Evolutionary conservation across 2,797 vertebrate species (phyloP).

Genomic region (Sarcoramphus papa): DNA sequence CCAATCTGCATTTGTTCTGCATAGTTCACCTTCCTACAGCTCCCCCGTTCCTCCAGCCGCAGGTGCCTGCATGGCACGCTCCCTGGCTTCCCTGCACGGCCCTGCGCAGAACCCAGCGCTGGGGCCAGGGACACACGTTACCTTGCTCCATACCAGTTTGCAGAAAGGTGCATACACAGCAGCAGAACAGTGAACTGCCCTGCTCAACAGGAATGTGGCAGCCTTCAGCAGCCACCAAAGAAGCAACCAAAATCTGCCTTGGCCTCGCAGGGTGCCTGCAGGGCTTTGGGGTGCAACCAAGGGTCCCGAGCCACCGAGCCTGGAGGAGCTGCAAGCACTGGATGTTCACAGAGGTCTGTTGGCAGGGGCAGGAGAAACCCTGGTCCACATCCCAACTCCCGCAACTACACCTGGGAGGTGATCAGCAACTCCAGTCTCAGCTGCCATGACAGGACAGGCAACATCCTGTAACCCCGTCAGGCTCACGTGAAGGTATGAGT

Average conservation of each 20-base stretch:
- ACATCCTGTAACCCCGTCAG: neutral
- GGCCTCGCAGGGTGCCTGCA: neutral
- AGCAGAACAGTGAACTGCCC: neutral
- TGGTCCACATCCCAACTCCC: fast-evolving
- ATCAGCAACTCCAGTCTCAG: neutral
- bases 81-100: neutral
- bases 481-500: neutral
- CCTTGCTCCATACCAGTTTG: fast-evolving
- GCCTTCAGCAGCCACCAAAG: neutral
- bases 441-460: neutral
- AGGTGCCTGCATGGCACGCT: neutral
- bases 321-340: neutral
- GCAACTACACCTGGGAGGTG: neutral
- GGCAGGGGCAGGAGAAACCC: neutral
- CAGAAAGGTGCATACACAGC: neutral
- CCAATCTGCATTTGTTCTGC: neutral
- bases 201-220: neutral
- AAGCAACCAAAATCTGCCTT: neutral
- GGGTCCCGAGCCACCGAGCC: neutral
- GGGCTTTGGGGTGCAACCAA: neutral
- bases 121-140: neutral
- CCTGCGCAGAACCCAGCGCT: neutral
- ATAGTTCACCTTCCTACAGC: neutral
- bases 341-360: neutral
- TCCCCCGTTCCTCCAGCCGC: neutral